Base-by-base conservation (phyloP, 1,140 invertebrate genomes). In the Wasmannia auropunctata region DNA sequence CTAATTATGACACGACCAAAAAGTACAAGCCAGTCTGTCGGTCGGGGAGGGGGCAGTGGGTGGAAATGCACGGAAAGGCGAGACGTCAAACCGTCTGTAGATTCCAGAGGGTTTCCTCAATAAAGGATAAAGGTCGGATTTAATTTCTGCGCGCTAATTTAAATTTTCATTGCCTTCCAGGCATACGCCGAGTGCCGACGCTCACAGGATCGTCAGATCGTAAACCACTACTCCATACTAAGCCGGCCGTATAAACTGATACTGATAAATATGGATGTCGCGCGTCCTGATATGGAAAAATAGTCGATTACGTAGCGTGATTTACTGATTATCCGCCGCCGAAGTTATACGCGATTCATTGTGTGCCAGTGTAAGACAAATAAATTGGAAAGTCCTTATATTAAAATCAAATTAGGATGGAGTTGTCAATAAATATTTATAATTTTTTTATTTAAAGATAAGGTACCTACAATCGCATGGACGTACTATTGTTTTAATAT, bases 111-210 rank as follows among this genome's bases (percentile, higher is more conserved):
- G 88, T 91, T 88, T 88, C 74, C 86, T 90, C 88, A 87, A 90
- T 91, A 90, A 86, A 88, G 86, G 89, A 86, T 90, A 90, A 90
- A 91, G 77, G 81, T 69, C 54, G 86, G 88, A 90, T 91, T 91
- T 91, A 90, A 91, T 91, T 90, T 91, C 89, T 90, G 84, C 86
- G 83, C 88, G 77, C 88, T 84, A 90, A 91, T 91, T 91, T 90
- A 90, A 91, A 91, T 91, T 91, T 91, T 90, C 83, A 91, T 90
- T 90, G 88, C 77, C 85, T 86, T 87, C 85, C 65, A 76, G 56
- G 67, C 56, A 88, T 86, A 88, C 77, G 67, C 63, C 56, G 84
- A 60, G 54, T 37, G 70, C 85, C 62, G 88, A 65, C 87, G 70
- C 65, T 83, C 84, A 89, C 62, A 88, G 87, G 60, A 86, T 70